A percentile compares a stretch with the other conserved stretches of the same genome.
These are phyloP conservation scores for Drosophila nebulosa DNA, from an alignment of 1,140 invertebrate species.

Conservation along the genomic window DNA sequence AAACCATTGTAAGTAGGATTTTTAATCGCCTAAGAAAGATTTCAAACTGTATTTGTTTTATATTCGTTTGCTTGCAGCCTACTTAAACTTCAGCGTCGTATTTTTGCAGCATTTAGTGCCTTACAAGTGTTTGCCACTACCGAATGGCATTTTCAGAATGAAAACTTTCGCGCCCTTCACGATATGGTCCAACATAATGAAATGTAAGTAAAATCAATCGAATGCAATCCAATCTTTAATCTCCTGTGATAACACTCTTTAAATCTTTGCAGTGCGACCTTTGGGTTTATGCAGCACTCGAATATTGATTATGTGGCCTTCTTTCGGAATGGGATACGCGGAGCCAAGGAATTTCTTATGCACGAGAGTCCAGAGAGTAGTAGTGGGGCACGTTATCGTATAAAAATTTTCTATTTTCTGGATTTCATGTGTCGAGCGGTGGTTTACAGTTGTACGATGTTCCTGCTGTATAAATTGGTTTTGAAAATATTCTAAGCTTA, in stretches of 20 bases:
- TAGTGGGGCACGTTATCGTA: constrained; percentile 39
- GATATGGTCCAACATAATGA: constrained; percentile 85
- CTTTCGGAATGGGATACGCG: constrained; percentile 82
- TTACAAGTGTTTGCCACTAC: constrained; percentile 90
- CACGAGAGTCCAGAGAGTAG: constrained; percentile 83
- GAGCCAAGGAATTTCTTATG: constrained; percentile 83
- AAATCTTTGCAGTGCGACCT: constrained; percentile 31
- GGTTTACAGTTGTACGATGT: constrained; percentile 44
- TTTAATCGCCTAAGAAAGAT: background rate
- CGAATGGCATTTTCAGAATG: constrained; percentile 91
- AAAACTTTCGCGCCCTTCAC: constrained; percentile 86
- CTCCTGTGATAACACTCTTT: too few relatives aligned
- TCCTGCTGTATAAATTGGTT: constrained; percentile 33
- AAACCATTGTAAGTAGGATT: constrained; percentile 87
- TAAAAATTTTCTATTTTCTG: constrained; percentile 58
- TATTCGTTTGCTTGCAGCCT: constrained; percentile 84
- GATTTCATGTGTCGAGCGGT: constrained; percentile 47
- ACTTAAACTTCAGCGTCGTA: constrained; percentile 89
- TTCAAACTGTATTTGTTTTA: constrained; percentile 7
- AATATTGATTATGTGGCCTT: constrained; percentile 81
- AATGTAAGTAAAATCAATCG: constrained; percentile 59
- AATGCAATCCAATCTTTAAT: too few relatives aligned
- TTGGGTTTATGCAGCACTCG: constrained; percentile 79
- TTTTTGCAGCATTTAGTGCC: constrained; percentile 88
- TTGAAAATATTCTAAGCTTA: constrained; percentile 5